phyloP scores from a whole-genome alignment of 2,888 invertebrate species.

The Sericinus montela region DNA sequence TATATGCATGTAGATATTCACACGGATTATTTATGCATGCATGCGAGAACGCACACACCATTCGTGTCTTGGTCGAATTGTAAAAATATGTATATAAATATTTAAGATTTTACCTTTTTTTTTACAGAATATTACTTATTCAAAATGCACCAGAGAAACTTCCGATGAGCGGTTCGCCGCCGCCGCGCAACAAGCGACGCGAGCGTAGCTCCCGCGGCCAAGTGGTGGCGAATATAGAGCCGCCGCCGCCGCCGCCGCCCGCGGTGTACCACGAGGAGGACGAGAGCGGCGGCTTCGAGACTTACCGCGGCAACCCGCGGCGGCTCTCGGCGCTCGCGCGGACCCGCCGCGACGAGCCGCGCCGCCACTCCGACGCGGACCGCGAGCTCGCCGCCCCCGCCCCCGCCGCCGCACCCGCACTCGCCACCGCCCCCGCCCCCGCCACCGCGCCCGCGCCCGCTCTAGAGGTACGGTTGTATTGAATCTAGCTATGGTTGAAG shows the following conservation, averaged over 20 bases:
- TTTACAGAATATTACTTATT: constrained; percentile 89
- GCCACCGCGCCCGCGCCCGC: too few species aligned
- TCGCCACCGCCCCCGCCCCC: constrained; percentile 30
- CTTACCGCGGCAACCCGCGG: constrained; percentile 63
- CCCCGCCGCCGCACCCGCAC: constrained; percentile 21
- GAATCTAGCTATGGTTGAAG: not conserved
- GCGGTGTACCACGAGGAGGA: constrained; percentile 70
- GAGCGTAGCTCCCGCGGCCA: constrained; percentile 77
- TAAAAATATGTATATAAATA: too few species aligned
- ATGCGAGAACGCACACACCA: too few species aligned
- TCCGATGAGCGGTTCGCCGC: constrained; percentile 82
- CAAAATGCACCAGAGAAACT: constrained; percentile 94
- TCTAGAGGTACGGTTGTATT: too few species aligned
- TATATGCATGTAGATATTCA: too few species aligned
- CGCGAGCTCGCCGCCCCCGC: constrained; percentile 24
- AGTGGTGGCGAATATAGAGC: constrained; percentile 83
- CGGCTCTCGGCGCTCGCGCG: constrained; percentile 45
- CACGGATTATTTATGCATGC: too few species aligned
- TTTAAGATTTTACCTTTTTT: too few species aligned
- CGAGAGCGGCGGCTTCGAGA: constrained; percentile 75
- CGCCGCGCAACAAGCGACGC: constrained; percentile 61
- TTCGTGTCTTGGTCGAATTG: too few species aligned
- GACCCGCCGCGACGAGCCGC: constrained; percentile 26
- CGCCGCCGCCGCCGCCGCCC: constrained; percentile 43
- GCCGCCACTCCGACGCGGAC: constrained; percentile 39